These are phyloP conservation scores for Diprion similis DNA, from an alignment of 1,140 invertebrate genomes.

Conservation along the genomic window DNA sequence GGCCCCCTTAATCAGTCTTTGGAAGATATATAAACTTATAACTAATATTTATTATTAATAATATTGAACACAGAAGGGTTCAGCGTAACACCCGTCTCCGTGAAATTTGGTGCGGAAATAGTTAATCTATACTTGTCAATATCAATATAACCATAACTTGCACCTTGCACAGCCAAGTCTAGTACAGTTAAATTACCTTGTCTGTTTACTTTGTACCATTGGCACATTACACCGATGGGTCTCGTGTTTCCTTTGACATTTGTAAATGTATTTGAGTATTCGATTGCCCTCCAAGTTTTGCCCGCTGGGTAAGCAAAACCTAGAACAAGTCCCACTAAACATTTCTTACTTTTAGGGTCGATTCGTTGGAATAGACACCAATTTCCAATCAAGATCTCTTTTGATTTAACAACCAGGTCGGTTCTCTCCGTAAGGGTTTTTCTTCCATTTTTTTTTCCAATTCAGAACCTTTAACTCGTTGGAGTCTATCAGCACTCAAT, in stretches of 20 bases:
- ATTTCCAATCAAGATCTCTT: conserved; percentile 17
- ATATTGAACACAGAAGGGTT: conserved; percentile 8
- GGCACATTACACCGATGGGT: conserved; percentile 14
- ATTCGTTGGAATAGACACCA: conserved; percentile 23
- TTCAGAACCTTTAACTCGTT: conserved; percentile 18
- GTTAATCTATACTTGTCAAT: conserved; percentile 17
- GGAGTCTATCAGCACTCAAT: conserved; percentile 21
- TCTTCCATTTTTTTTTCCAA: conserved; percentile 13
- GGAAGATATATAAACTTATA: neutral
- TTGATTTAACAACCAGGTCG: conserved; percentile 2
- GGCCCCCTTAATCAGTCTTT: neutral
- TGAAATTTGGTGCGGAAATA: conserved; percentile 11
- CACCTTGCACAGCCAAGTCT: conserved; percentile 10
- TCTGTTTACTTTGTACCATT: conserved; percentile 8
- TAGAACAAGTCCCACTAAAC: neutral
- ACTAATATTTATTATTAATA: neutral
- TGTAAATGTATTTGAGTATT: conserved; percentile 16
- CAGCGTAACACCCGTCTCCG: conserved; percentile 10
- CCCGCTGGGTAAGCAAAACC: conserved; percentile 14
- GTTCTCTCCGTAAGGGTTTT: neutral
- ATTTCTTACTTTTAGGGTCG: neutral
- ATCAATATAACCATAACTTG: conserved; percentile 14
- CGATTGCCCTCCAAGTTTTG: conserved; percentile 18
- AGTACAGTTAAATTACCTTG: conserved; percentile 9
- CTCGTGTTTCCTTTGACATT: conserved; percentile 10